phyloP scores from a whole-genome alignment of 2,797 vertebrate species.

The Prunella strophiata region DNA sequence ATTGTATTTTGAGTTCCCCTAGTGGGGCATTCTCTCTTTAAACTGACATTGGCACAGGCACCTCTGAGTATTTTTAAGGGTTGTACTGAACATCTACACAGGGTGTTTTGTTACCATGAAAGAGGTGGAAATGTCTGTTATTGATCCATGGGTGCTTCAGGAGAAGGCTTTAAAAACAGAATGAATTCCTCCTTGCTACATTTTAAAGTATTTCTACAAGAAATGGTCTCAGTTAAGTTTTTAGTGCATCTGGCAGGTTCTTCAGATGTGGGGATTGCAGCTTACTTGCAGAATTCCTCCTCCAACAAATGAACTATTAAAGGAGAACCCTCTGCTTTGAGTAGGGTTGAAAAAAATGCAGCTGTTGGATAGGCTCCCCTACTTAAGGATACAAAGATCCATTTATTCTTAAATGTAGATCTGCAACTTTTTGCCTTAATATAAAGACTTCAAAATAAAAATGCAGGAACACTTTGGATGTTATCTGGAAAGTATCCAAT shows the following conservation, averaged over 20 bases:
- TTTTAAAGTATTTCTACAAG: neutral
- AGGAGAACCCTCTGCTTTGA: neutral
- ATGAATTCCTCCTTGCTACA: neutral
- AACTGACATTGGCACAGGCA: neutral
- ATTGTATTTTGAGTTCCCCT: neutral
- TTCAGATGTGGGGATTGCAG: neutral
- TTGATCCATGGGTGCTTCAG: neutral
- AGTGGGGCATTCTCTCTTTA: accelerated
- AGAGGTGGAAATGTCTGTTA: neutral
- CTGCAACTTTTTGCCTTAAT: neutral
- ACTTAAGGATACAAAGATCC: neutral
- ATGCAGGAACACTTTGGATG: neutral
- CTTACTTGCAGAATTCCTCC: neutral
- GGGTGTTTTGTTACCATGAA: neutral
- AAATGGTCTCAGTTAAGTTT: neutral
- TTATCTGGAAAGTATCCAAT: neutral
- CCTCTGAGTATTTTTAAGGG: neutral
- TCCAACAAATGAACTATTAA: neutral
- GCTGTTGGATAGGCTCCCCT: neutral
- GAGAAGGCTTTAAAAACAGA: neutral
- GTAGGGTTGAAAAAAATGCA: neutral
- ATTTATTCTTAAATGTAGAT: neutral
- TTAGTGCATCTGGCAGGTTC: neutral
- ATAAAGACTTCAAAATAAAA: neutral
- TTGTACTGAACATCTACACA: neutral